phyloP scores from a whole-genome alignment of 2,888 invertebrate species.

The Tigriopus californicus region DNA sequence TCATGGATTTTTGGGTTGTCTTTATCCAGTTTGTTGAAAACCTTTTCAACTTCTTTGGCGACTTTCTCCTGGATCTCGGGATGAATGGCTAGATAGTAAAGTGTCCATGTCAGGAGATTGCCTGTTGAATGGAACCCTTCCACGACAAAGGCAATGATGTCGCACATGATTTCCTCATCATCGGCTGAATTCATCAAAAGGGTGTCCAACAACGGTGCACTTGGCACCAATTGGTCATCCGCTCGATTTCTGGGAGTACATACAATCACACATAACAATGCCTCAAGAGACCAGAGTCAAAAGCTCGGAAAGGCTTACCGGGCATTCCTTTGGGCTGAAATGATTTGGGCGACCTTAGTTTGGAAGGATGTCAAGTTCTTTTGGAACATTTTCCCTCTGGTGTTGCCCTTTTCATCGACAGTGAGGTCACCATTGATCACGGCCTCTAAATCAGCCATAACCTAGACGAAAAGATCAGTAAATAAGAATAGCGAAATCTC shows the following conservation, averaged over 20 bases:
- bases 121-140: slow-evolving; percentile 26
- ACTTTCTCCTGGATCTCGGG: slow-evolving; percentile 25
- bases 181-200: slow-evolving; percentile 15
- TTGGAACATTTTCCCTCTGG: slow-evolving; percentile 18
- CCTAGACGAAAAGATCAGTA: too few species aligned
- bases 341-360: background rate
- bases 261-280: too few species aligned
- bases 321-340: slow-evolving; percentile 17
- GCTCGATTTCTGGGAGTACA: background rate
- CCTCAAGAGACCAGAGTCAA: too few species aligned
- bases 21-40: background rate
- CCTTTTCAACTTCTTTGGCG: slow-evolving; percentile 22
- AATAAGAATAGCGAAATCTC: too few species aligned
- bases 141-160: slow-evolving; percentile 21
- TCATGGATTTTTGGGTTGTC: too few species aligned
- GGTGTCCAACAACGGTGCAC: slow-evolving; percentile 22
- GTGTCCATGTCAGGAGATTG: slow-evolving; percentile 25
- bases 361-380: slow-evolving; percentile 24
- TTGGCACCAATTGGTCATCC: slow-evolving; percentile 18
- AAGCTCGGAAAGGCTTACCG: too few species aligned
- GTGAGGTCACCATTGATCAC: too few species aligned
- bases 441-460: too few species aligned
- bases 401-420: too few species aligned
- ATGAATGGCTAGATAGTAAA: slow-evolving; percentile 27
- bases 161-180: slow-evolving; percentile 18